A percentile compares a stretch with the other conserved stretches of the same genome.
Evolutionary conservation across 1,140 invertebrate species (phyloP).

Genomic region (Grapholita molesta): DNA sequence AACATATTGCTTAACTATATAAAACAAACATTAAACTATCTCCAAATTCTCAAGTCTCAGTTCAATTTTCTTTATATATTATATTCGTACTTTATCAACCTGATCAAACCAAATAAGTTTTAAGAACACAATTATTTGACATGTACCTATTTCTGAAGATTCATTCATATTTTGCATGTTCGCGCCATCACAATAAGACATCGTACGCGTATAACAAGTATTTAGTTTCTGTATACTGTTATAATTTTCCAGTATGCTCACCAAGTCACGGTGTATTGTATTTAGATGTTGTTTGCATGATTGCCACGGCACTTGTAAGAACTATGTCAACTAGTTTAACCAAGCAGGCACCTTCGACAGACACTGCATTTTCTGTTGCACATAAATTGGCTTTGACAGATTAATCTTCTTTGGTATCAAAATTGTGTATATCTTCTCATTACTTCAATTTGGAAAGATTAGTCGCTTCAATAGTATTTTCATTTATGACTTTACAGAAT

Average conservation of each 20-base stretch:
- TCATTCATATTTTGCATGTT: constrained; percentile 17
- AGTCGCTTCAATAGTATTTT: no score
- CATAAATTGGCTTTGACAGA: neutral
- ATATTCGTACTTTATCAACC: neutral
- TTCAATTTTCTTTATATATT: no score
- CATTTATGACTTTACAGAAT: no score
- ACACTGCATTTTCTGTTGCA: neutral
- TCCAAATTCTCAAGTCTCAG: no score
- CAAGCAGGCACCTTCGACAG: neutral
- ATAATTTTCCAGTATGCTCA: constrained; percentile 2
- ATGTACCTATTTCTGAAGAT: neutral
- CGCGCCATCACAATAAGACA: constrained; percentile 11
- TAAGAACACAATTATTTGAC: neutral
- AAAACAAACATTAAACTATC: no score
- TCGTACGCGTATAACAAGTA: constrained; percentile 17
- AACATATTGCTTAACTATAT: no score
- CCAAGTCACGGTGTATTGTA: no score
- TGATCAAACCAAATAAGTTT: neutral
- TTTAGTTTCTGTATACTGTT: neutral
- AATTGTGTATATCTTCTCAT: neutral
- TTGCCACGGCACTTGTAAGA: neutral
- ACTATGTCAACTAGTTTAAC: constrained; percentile 3
- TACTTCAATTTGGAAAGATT: no score
- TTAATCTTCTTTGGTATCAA: neutral
- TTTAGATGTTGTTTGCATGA: constrained; percentile 16